A percentile compares a stretch with the other conserved stretches of the same genome.
These are phyloP conservation scores for Omphaloscelis lunosa DNA, from an alignment of 2,888 invertebrate genomes.

Conservation along the genomic window DNA sequence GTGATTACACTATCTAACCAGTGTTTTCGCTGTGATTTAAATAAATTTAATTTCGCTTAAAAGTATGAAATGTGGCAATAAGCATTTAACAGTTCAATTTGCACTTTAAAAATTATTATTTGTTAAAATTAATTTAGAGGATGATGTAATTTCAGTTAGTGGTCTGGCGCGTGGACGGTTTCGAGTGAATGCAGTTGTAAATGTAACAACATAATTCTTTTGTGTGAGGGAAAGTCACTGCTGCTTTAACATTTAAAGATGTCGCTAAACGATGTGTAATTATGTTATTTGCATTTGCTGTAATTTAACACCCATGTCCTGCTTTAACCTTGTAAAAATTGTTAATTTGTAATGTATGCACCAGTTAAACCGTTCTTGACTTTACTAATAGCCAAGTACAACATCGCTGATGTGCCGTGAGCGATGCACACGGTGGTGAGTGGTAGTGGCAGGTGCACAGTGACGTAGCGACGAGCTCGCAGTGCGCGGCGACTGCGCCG, in stretches of 20 bases:
- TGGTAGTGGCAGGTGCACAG: background rate
- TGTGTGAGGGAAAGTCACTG: constrained; percentile 29
- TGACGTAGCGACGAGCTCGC: background rate
- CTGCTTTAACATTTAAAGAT: constrained; percentile 38
- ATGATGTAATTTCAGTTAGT: constrained; percentile 67
- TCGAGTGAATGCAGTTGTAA: constrained; percentile 33
- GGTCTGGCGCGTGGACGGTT: constrained; percentile 68
- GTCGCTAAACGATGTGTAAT: constrained; percentile 46
- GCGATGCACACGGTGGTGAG: background rate
- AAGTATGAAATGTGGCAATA: constrained; percentile 67
- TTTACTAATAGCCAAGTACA: constrained; percentile 35
- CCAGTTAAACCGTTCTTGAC: background rate
- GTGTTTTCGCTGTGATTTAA: constrained; percentile 54
- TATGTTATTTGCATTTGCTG: constrained; percentile 49
- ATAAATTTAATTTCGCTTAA: constrained; percentile 59
- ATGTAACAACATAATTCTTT: constrained; percentile 11
- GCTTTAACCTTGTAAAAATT: constrained; percentile 30
- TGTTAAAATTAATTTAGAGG: constrained; percentile 70
- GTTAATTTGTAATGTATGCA: constrained; percentile 25
- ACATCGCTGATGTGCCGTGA: background rate
- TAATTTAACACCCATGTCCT: constrained; percentile 35
- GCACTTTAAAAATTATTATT: constrained; percentile 73
- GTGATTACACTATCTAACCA: constrained; percentile 56
- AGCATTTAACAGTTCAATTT: constrained; percentile 80
- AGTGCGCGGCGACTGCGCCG: background rate